phyloP scores from a whole-genome alignment of 2,797 vertebrate species.

The Cryptoprocta ferox region DNA sequence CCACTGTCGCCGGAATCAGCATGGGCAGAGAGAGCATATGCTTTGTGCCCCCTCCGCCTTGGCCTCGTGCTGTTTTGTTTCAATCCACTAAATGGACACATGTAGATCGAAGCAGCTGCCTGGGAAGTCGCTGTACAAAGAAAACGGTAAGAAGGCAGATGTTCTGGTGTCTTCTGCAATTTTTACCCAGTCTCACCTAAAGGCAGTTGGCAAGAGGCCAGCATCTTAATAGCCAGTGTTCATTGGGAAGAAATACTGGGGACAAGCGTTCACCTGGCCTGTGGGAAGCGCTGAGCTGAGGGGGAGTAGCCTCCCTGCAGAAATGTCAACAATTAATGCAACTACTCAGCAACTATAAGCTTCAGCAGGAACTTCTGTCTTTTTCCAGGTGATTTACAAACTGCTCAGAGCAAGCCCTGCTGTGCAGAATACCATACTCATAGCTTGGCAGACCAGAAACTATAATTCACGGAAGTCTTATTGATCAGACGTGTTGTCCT shows the following conservation, averaged over 20 bases:
- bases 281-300: neutral
- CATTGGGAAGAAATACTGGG: neutral
- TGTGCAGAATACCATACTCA: neutral
- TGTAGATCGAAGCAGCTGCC: slow-evolving; percentile 7
- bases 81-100: slow-evolving; percentile 70
- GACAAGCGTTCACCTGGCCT: neutral
- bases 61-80: slow-evolving; percentile 43
- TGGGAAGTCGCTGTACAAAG: slow-evolving; percentile 61
- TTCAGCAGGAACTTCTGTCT: slow-evolving; percentile 56
- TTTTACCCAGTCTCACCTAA: slow-evolving; percentile 60
- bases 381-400: neutral
- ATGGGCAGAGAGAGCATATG: neutral
- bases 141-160: slow-evolving; percentile 13
- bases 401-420: slow-evolving; percentile 8
- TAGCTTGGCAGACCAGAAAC: neutral
- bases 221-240: neutral
- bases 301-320: neutral
- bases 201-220: slow-evolving; percentile 55
- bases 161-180: slow-evolving; percentile 14
- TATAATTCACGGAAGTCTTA: slow-evolving; percentile 39
- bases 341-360: neutral
- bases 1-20: neutral
- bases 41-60: neutral
- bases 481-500: neutral
- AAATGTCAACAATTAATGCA: neutral